Percentiles rank a stretch among this genome's conserved stretches.
Evolutionary conservation across 2,797 vertebrate species (phyloP).

Genomic region (Chelon labrosus): DNA sequence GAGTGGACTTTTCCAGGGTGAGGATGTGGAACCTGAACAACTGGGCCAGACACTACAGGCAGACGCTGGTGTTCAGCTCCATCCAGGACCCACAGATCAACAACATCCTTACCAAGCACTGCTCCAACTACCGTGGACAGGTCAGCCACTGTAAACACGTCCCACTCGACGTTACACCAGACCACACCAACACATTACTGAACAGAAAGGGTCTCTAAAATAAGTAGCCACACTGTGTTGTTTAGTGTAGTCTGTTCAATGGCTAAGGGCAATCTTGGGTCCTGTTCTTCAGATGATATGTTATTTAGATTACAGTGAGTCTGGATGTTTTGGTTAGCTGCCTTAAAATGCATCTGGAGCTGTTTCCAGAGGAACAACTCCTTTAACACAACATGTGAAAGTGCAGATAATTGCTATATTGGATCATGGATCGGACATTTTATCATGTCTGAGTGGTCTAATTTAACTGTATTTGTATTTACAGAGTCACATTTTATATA

Average conservation of each 20-base stretch:
- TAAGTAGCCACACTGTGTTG: neutral
- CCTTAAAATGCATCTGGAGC: neutral
- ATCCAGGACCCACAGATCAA: constrained; percentile 95
- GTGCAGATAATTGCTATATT: neutral
- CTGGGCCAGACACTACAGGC: constrained; percentile 92
- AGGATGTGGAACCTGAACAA: constrained; percentile 95
- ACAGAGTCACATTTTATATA: no score
- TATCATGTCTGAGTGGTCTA: no score
- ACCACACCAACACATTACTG: neutral
- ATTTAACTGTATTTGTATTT: no score
- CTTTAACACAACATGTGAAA: neutral
- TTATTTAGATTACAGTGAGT: neutral
- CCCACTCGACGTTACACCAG: neutral
- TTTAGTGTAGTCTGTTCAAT: neutral
- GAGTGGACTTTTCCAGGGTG: constrained; percentile 96
- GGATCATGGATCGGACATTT: neutral
- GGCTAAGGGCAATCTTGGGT: neutral
- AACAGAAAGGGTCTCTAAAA: neutral
- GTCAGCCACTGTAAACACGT: constrained; percentile 66
- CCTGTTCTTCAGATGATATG: neutral
- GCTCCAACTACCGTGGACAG: constrained; percentile 92
- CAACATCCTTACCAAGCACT: constrained; percentile 92
- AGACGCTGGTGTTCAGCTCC: constrained; percentile 94
- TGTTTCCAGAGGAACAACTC: neutral
- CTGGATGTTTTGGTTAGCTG: no score